Evolutionary conservation across 1,140 invertebrate genomes (phyloP).

Genomic region (Conus ventricosus): DNA sequence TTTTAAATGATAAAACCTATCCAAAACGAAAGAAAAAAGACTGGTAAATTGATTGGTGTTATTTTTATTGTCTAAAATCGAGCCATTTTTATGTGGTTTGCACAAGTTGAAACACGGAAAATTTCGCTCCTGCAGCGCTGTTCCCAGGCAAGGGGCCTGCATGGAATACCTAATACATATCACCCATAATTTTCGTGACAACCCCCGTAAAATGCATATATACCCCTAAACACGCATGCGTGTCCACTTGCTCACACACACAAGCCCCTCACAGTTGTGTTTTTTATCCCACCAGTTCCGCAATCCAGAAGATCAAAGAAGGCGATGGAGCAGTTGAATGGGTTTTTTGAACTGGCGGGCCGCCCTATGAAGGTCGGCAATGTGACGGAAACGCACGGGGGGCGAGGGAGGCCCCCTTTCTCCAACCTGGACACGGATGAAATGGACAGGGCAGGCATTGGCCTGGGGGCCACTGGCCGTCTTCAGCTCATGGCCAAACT

Average conservation of each 20-base stretch:
- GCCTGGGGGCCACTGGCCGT: constrained; percentile 95
- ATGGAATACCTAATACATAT: too few relatives aligned
- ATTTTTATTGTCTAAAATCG: too few relatives aligned
- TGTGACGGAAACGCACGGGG: constrained; percentile 92
- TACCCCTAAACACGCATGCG: neutral
- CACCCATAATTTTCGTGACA: too few relatives aligned
- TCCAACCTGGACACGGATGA: constrained; percentile 95
- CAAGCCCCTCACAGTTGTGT: neutral
- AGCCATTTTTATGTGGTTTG: too few relatives aligned
- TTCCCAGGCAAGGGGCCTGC: too few relatives aligned
- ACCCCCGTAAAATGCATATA: too few relatives aligned
- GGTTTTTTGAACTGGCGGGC: constrained; percentile 99
- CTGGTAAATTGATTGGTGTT: too few relatives aligned
- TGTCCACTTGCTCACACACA: neutral
- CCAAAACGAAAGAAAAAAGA: too few relatives aligned
- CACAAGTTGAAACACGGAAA: too few relatives aligned
- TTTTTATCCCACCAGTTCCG: constrained; percentile 83
- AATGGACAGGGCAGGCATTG: constrained; percentile 95
- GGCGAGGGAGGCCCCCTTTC: constrained; percentile 53
- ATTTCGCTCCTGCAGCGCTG: too few relatives aligned
- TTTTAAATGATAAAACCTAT: too few relatives aligned
- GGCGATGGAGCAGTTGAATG: constrained; percentile 98
- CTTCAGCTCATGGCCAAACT: constrained; percentile 99
- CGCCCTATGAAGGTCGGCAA: constrained; percentile 99
- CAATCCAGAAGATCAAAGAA: constrained; percentile 98